Base-by-base conservation (phyloP, 2,113 vertebrate genomes). In the Trogon melanurus region DNA sequence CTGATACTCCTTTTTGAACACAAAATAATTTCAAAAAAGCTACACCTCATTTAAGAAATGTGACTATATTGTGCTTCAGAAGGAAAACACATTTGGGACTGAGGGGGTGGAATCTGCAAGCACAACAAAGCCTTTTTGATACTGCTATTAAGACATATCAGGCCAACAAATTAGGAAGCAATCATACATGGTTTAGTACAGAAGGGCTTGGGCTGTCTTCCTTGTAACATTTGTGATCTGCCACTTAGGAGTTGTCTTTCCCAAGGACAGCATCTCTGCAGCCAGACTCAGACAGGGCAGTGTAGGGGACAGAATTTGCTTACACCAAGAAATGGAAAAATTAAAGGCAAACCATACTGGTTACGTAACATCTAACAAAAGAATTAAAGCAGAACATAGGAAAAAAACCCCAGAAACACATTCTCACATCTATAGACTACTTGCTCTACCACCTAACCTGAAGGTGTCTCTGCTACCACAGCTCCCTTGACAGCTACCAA, bases 391-490 rank as follows among this genome's bases (percentile, higher is more conserved):
- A 47, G 51, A 91, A 70, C 9, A 30, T 2, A 27, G 20, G 23
- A 30, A 65, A 10, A 76, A 69, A 41, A 36, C 7, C 0, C 4
- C 27, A 78, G 38, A 58, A 74, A 61, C 56, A 27, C 1, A 51
- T 34, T 60, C 45, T 60, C 45, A 47, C 8, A 51, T 38, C 16
- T 36, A 38, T 0, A 58, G 20, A 76, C 29, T 70, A 36, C 34
- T 58, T 54, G 41, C 41, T 76, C 56, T 7, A 48, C 9, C 26
- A 48, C 20, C 53, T 54, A 69, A 3, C 16, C 19, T 0, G 0
- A 76, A 65, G 25, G 30, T 50, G 47, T 44, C 16, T 73, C 50
- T 76, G 75, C 21, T 9, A 83, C 19, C 58, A 85, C 0, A 3
- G 27, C 13, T 93, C 54, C 34, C 53, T 0, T 54, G 67, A 50